Evolutionary conservation across 2,888 invertebrate genomes (phyloP).

Genomic region (Drosophila mercatorum): DNA sequence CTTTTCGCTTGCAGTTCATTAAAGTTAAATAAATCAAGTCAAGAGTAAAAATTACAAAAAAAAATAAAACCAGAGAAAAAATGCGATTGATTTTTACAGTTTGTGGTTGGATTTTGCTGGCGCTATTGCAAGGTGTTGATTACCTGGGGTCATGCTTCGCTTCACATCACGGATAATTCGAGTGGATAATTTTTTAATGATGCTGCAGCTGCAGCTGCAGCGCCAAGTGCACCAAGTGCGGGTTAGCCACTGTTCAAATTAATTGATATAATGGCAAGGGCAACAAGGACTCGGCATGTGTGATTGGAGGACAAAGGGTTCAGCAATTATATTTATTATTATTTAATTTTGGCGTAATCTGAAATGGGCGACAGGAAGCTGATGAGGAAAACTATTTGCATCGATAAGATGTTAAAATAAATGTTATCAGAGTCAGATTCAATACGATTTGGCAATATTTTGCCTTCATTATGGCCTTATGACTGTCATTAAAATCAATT

Average conservation of each 20-base stretch:
- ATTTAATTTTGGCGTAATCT: no score
- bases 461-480: no score
- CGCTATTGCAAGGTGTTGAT: constrained; percentile 62
- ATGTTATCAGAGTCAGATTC: no score
- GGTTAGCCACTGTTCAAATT: neutral
- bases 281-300: neutral
- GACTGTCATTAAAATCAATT: no score
- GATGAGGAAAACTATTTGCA: no score
- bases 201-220: constrained; percentile 5
- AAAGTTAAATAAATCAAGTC: constrained; percentile 74
- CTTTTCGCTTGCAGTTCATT: constrained; percentile 62
- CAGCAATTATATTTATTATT: no score
- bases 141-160: constrained; percentile 43
- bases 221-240: neutral
- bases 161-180: constrained; percentile 35
- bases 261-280: neutral
- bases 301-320: no score
- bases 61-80: neutral
- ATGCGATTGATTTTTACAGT: constrained; percentile 48
- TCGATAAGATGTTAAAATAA: no score
- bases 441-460: no score
- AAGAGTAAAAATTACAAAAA: constrained; percentile 32
- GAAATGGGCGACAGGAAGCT: no score
- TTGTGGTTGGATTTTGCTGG: constrained; percentile 28
- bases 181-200: constrained; percentile 49